Evolutionary conservation across 2,888 invertebrate species (phyloP).

Genomic region (Melinopterus prodromus): DNA sequence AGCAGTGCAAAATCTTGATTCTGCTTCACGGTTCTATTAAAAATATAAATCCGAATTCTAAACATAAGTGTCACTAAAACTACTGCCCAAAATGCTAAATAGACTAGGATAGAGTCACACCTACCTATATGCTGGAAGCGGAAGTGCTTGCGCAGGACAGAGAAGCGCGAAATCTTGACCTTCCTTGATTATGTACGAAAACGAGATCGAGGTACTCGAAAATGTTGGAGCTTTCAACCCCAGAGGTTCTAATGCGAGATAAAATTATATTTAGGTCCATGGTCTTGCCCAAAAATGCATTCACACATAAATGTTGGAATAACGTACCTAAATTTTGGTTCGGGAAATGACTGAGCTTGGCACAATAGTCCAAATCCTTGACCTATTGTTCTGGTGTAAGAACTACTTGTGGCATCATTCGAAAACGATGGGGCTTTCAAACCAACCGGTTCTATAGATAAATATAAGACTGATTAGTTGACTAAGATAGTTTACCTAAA

Average conservation of each 20-base stretch:
- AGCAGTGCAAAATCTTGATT: slow-evolving; percentile 68
- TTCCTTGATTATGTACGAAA: slow-evolving; percentile 69
- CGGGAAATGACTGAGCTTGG: slow-evolving; percentile 74
- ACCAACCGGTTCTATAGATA: slow-evolving; percentile 69
- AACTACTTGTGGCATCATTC: slow-evolving; percentile 69
- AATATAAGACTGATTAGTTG: background rate
- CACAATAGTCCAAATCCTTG: slow-evolving; percentile 72
- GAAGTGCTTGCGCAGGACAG: slow-evolving; percentile 82
- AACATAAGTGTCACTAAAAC: background rate
- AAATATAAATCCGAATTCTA: slow-evolving; percentile 14
- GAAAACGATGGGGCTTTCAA: slow-evolving; percentile 71
- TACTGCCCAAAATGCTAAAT: slow-evolving; percentile 4
- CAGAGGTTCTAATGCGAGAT: slow-evolving; percentile 61
- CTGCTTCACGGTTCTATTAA: slow-evolving; percentile 65
- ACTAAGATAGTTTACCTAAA: slow-evolving; percentile 43
- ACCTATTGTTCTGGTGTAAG: slow-evolving; percentile 66
- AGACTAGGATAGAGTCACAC: slow-evolving; percentile 46
- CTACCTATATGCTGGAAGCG: slow-evolving; percentile 58
- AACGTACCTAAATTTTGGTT: slow-evolving; percentile 70
- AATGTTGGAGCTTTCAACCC: slow-evolving; percentile 64
- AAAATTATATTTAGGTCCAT: slow-evolving; percentile 7
- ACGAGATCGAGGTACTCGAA: slow-evolving; percentile 60
- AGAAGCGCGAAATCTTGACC: slow-evolving; percentile 72
- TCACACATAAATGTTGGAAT: background rate
- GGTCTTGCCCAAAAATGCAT: background rate